Percentiles rank a stretch among this genome's conserved stretches.
phyloP scores from a whole-genome alignment of 2,797 vertebrate genomes.

The Percopsis omiscomaycus region DNA sequence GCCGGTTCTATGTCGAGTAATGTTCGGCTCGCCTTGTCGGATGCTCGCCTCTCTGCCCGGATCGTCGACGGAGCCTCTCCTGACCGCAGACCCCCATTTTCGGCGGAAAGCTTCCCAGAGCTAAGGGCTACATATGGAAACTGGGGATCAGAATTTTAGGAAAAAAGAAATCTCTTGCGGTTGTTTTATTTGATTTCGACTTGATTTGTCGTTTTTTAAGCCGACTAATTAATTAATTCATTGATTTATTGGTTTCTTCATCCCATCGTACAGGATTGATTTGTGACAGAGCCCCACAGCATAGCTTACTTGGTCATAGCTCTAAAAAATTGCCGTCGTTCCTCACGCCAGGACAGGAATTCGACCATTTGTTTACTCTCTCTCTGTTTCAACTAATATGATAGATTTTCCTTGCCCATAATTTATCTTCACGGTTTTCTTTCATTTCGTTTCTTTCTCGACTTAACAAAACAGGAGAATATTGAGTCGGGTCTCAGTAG shows the following conservation, averaged over 20 bases:
- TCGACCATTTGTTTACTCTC: constrained; percentile 52
- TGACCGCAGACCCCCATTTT: constrained; percentile 75
- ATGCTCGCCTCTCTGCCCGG: constrained; percentile 74
- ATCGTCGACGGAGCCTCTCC: constrained; percentile 73
- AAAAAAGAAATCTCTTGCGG: constrained; percentile 76
- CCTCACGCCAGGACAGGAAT: constrained; percentile 44
- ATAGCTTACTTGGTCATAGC: constrained; percentile 45
- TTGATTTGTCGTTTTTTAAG: constrained; percentile 18
- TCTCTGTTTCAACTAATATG: constrained; percentile 53
- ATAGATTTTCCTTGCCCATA: constrained; percentile 45
- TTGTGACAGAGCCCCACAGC: constrained; percentile 46
- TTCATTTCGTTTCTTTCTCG: constrained; percentile 44
- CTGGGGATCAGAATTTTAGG: constrained; percentile 83
- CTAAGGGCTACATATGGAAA: constrained; percentile 83
- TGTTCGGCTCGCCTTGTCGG: constrained; percentile 75
- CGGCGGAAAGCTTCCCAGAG: constrained; percentile 75
- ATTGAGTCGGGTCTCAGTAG: constrained; percentile 9
- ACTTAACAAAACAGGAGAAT: constrained; percentile 37
- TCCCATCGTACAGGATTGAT: constrained; percentile 57
- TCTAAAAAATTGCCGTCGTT: constrained; percentile 44
- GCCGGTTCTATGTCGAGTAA: constrained; percentile 79
- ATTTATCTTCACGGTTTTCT: constrained; percentile 59
- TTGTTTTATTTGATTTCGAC: constrained; percentile 50
- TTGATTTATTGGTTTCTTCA: constrained; percentile 55
- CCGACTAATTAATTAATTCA: constrained; percentile 55